A percentile compares a stretch with the other conserved stretches of the same genome.
Conservation (phyloP, 2,888 invertebrate species). For the Hymenopus coronatus region DNA sequence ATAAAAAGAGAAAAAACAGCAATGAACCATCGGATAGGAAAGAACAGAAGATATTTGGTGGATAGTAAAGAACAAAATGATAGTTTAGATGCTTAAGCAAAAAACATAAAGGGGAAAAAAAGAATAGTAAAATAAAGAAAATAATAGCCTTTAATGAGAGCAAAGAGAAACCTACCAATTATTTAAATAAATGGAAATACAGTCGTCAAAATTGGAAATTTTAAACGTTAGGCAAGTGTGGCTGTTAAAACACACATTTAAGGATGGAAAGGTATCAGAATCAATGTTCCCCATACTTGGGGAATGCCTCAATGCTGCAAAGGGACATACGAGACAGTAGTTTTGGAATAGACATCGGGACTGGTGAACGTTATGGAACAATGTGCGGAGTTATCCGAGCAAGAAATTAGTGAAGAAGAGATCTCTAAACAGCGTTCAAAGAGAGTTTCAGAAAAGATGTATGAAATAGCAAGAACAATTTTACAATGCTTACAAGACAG, state of each 20-base stretch:
- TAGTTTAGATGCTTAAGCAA: neutral
- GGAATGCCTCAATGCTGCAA: slow-evolving; percentile 68
- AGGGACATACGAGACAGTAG: slow-evolving; percentile 63
- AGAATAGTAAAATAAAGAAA: neutral
- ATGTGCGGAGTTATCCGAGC: neutral
- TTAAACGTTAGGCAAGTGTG: slow-evolving; percentile 76
- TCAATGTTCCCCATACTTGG: slow-evolving; percentile 63
- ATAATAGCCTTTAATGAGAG: neutral
- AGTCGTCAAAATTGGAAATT: slow-evolving; percentile 72
- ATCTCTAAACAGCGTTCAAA: slow-evolving; percentile 43
- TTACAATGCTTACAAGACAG: slow-evolving; percentile 58
- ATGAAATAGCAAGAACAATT: slow-evolving; percentile 63
- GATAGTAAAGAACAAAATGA: no score
- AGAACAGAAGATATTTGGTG: no score
- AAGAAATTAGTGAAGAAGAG: slow-evolving; percentile 47
- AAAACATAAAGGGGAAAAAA: neutral
- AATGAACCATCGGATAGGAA: neutral
- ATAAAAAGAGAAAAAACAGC: neutral
- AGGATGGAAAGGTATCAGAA: slow-evolving; percentile 54
- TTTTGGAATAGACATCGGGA: slow-evolving; percentile 62
- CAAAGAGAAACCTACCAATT: neutral
- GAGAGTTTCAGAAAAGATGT: slow-evolving; percentile 45
- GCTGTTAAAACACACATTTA: slow-evolving; percentile 67
- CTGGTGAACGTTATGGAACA: slow-evolving; percentile 61
- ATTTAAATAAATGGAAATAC: slow-evolving; percentile 59